Percentiles rank a stretch among this genome's conserved stretches.
These are phyloP conservation scores for Dexiosoma caninum DNA, from an alignment of 2,888 invertebrate species.

Conservation along the genomic window DNA sequence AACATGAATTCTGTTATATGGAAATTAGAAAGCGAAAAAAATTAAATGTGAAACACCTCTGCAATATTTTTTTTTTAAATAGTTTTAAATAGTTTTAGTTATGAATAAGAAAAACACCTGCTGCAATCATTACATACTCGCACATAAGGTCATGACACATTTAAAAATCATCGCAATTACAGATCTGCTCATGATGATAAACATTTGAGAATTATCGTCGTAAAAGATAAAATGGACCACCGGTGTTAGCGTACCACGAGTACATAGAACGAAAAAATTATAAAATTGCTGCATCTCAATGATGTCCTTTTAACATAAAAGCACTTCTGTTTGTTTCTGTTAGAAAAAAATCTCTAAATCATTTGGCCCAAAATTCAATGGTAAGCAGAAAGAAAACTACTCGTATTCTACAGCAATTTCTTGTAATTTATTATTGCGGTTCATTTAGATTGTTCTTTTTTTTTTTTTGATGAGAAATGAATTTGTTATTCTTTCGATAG, in stretches of 20 bases:
- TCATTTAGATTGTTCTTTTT: constrained; percentile 2
- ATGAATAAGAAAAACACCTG: constrained; percentile 2
- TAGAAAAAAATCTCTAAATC: constrained; percentile 24
- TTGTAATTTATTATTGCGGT: constrained; percentile 10
- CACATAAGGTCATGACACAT: background rate
- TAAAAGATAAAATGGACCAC: constrained; percentile 28
- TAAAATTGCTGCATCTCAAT: background rate
- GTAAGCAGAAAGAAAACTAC: background rate
- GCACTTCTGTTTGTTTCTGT: background rate
- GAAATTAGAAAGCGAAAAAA: too few species aligned
- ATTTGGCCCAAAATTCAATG: constrained; percentile 46
- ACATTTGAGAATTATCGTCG: background rate
- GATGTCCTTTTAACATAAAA: constrained; percentile 28
- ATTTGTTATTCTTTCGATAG: constrained; percentile 3
- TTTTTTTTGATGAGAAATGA: too few species aligned
- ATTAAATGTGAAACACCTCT: too few species aligned
- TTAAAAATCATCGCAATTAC: background rate
- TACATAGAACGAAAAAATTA: background rate
- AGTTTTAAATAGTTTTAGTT: too few species aligned
- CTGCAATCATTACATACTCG: background rate
- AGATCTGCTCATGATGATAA: constrained; percentile 2
- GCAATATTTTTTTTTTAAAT: too few species aligned
- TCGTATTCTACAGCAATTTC: constrained; percentile 9
- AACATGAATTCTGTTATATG: too few species aligned
- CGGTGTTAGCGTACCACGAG: background rate